Conservation (phyloP, 2,888 invertebrate genomes). For the Pyrocoelia pectoralis region DNA sequence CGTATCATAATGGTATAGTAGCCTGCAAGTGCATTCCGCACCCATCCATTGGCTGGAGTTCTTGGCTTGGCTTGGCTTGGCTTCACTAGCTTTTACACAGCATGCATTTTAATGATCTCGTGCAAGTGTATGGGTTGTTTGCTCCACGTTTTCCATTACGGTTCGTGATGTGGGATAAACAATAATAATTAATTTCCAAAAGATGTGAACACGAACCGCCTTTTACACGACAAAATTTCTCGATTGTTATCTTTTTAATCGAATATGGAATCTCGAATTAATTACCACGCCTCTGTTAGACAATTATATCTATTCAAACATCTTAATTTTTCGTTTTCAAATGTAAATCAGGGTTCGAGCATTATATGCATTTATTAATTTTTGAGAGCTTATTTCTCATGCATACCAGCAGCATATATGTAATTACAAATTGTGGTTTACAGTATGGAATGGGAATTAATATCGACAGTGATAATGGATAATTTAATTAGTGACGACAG, state of each 20-base stretch:
- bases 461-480: too few species aligned
- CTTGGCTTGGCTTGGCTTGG: not conserved
- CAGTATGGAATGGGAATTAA: too few species aligned
- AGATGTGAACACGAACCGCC: not conserved
- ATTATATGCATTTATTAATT: too few species aligned
- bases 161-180: constrained; percentile 3
- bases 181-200: constrained; percentile 10
- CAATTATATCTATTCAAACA: too few species aligned
- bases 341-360: too few species aligned
- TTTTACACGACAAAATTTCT: constrained; percentile 2
- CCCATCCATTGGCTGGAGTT: constrained; percentile 11
- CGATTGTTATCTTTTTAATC: not conserved
- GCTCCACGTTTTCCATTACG: constrained; percentile 2
- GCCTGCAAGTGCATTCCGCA: constrained; percentile 14
- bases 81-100: not conserved
- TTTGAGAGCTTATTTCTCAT: too few species aligned
- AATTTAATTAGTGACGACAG: too few species aligned
- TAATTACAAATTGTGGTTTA: too few species aligned
- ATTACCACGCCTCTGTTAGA: not conserved
- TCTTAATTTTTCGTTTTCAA: too few species aligned
- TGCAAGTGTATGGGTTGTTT: constrained; percentile 7
- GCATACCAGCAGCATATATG: too few species aligned
- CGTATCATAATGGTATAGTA: constrained; percentile 6
- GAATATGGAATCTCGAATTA: not conserved
- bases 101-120: constrained; percentile 11